Percentiles rank a stretch among this genome's conserved stretches.
phyloP scores from a whole-genome alignment of 1,140 invertebrate species.

The Laupala kohalensis region DNA sequence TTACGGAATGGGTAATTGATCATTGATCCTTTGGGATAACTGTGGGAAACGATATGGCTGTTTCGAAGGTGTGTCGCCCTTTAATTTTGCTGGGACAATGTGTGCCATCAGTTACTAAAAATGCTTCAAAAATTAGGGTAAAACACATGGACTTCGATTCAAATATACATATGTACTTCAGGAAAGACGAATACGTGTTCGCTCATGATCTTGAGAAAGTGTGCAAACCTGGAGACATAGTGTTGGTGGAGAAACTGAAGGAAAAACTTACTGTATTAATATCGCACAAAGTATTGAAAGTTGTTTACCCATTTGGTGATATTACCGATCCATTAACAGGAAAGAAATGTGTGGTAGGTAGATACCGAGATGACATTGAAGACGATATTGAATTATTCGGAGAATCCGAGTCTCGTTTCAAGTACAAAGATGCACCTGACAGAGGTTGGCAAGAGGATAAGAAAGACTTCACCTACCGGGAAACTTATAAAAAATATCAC shows the following conservation, averaged over 20 bases:
- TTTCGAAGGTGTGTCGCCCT: neutral
- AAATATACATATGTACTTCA: slow-evolving; percentile 61
- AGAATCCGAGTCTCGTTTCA: slow-evolving; percentile 47
- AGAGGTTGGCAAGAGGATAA: slow-evolving; percentile 68
- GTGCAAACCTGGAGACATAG: slow-evolving; percentile 69
- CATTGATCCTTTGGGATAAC: too few species aligned
- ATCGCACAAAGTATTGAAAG: slow-evolving; percentile 61
- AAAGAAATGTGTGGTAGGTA: slow-evolving; percentile 54
- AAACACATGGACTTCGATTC: slow-evolving; percentile 53
- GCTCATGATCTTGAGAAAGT: slow-evolving; percentile 61
- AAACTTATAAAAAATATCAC: slow-evolving; percentile 60
- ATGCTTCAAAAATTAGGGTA: slow-evolving; percentile 60
- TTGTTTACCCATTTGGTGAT: slow-evolving; percentile 69
- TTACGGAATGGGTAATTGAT: too few species aligned
- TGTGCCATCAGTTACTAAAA: slow-evolving; percentile 54
- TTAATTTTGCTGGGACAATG: slow-evolving; percentile 47
- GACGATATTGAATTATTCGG: slow-evolving; percentile 54
- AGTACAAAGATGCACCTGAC: slow-evolving; percentile 60
- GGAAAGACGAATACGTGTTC: slow-evolving; percentile 50
- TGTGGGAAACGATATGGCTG: neutral
- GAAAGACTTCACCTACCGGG: slow-evolving; percentile 63
- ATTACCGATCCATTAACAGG: slow-evolving; percentile 68
- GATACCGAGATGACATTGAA: slow-evolving; percentile 59
- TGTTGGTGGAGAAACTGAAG: slow-evolving; percentile 58
- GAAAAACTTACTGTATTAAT: slow-evolving; percentile 59